Conservation (phyloP, 2,113 vertebrate genomes). For the Solea solea region DNA sequence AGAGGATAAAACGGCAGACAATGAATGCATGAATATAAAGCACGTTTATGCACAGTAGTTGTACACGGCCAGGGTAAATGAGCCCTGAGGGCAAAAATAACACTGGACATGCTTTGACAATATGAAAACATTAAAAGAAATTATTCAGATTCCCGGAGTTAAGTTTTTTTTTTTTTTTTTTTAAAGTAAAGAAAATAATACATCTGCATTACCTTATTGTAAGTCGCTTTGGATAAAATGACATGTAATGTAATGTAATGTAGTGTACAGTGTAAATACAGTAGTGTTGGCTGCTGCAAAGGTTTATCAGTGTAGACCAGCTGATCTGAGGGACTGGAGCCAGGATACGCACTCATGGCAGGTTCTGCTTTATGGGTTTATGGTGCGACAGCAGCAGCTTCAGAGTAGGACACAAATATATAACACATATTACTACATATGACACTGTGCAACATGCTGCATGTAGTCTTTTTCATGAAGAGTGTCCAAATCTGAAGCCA, state of each 20-base stretch:
- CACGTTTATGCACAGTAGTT: slow-evolving; percentile 57
- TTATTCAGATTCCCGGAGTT: slow-evolving; percentile 32
- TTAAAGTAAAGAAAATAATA: slow-evolving; percentile 14
- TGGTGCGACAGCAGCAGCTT: neutral
- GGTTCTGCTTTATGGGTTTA: neutral
- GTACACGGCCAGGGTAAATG: slow-evolving; percentile 43
- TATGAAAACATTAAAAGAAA: slow-evolving; percentile 24
- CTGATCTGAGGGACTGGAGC: slow-evolving; percentile 23
- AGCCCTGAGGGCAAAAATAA: slow-evolving; percentile 48
- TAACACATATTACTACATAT: slow-evolving; percentile 1
- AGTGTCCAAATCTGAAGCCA: slow-evolving; percentile 12
- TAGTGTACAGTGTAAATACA: slow-evolving; percentile 22
- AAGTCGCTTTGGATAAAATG: too few relatives aligned
- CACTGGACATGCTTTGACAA: slow-evolving; percentile 34
- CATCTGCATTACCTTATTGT: neutral
- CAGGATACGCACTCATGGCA: slow-evolving; percentile 4
- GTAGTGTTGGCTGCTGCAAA: slow-evolving; percentile 18
- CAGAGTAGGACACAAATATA: neutral
- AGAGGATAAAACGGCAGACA: neutral
- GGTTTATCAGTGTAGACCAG: slow-evolving; percentile 11
- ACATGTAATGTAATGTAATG: neutral
- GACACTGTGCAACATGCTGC: neutral
- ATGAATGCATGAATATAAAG: slow-evolving; percentile 47
- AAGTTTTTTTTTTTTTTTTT: neutral
- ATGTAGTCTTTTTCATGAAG: neutral